Conservation (phyloP, 2,888 invertebrate genomes). For the Drosophila neotestacea region DNA sequence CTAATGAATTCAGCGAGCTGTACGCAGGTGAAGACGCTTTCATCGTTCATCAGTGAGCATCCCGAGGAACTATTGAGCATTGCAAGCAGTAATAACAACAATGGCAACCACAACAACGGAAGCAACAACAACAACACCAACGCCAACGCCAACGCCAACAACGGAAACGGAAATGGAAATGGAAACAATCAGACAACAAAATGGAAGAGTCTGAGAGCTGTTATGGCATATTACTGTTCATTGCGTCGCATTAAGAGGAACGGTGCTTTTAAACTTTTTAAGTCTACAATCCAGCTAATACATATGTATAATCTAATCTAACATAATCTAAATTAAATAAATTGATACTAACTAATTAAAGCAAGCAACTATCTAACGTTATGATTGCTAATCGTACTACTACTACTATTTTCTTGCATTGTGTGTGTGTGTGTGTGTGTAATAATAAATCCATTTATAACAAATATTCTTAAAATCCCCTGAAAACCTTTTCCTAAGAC, state of each 20-base stretch:
- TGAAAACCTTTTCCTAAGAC: neutral
- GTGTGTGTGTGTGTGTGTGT: constrained; percentile 46
- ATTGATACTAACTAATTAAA: constrained; percentile 20
- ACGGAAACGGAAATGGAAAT: constrained; percentile 8
- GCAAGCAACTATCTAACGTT: constrained; percentile 54
- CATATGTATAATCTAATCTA: constrained; percentile 6
- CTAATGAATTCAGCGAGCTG: constrained; percentile 58
- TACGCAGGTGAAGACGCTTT: constrained; percentile 71
- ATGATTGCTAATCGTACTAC: constrained; percentile 51
- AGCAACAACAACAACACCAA: neutral
- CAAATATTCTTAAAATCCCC: neutral
- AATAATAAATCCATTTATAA: constrained; percentile 23
- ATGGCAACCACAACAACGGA: constrained; percentile 14
- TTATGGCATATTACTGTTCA: constrained; percentile 95
- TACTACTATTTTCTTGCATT: constrained; percentile 52
- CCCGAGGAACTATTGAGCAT: constrained; percentile 64
- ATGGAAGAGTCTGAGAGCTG: constrained; percentile 94
- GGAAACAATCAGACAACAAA: constrained; percentile 86
- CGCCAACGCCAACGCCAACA: constrained; percentile 12
- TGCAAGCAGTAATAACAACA: constrained; percentile 26
- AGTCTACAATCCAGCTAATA: constrained; percentile 39
- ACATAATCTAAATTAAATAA: constrained; percentile 15
- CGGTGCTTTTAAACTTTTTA: constrained; percentile 82
- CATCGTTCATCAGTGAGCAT: constrained; percentile 72
- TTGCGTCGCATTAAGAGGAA: constrained; percentile 96